Conservation (phyloP, 2,888 invertebrate species). For the Quadroppia sp. region DNA sequence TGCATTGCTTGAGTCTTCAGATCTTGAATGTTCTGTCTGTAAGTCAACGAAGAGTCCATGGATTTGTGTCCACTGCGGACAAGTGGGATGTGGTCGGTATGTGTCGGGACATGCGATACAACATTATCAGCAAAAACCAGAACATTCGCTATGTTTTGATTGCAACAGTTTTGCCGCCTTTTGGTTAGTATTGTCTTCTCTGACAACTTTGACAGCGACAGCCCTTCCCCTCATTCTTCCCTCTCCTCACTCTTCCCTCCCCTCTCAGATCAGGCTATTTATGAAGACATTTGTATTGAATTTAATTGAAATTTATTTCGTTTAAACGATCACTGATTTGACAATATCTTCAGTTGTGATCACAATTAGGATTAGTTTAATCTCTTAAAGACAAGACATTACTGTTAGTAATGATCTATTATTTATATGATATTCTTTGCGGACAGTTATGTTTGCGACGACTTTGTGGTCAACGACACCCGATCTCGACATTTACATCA, state of each 20-base stretch:
- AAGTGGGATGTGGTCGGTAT: conserved; percentile 66
- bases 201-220: background rate
- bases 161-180: conserved; percentile 69
- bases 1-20: conserved; percentile 49
- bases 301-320: too few species aligned
- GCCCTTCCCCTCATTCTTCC: too few species aligned
- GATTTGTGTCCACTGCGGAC: conserved; percentile 72
- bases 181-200: conserved; percentile 59
- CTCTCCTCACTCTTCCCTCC: too few species aligned
- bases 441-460: conserved; percentile 72
- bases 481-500: conserved; percentile 53
- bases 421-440: too few species aligned
- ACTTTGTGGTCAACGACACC: conserved; percentile 70
- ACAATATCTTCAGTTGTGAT: too few species aligned
- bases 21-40: conserved; percentile 52
- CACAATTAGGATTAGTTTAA: too few species aligned
- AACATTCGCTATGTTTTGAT: conserved; percentile 72
- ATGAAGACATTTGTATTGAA: too few species aligned
- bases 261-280: too few species aligned
- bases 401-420: too few species aligned
- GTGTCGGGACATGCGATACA: conserved; percentile 68
- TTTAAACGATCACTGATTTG: too few species aligned
- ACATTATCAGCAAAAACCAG: conserved; percentile 62
- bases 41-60: conserved; percentile 62
- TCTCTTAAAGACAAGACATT: too few species aligned